Conservation (phyloP, 1,140 invertebrate genomes). For the Papilio helenus region DNA sequence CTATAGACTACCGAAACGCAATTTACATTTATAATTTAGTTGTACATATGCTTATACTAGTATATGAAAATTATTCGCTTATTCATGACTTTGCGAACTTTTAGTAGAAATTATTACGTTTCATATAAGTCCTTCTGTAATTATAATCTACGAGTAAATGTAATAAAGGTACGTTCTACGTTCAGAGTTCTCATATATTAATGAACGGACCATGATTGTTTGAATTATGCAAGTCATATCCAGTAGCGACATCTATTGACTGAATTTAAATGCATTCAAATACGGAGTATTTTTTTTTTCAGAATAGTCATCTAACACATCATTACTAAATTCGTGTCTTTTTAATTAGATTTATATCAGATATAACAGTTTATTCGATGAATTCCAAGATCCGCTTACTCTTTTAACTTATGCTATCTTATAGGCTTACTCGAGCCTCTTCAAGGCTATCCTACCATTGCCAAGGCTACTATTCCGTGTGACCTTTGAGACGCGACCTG, state of each 20-base stretch:
- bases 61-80: background rate
- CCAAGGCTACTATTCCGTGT: conserved; percentile 40
- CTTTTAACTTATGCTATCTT: conserved; percentile 10
- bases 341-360: background rate
- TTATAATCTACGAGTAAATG: background rate
- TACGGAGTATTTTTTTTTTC: too few species aligned
- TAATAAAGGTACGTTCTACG: background rate
- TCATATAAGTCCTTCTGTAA: background rate
- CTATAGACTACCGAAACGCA: conserved; percentile 10
- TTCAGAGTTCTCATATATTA: too few species aligned
- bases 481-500: conserved; percentile 47
- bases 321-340: too few species aligned
- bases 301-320: too few species aligned
- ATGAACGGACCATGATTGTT: too few species aligned
- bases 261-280: too few species aligned
- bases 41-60: background rate
- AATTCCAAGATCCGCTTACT: background rate
- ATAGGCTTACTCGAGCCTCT: background rate
- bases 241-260: too few species aligned
- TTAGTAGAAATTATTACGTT: background rate
- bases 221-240: too few species aligned
- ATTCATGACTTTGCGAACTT: background rate
- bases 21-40: conserved; percentile 9
- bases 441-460: conserved; percentile 22
- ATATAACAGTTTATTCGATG: background rate